phyloP scores from a whole-genome alignment of 2,113 vertebrate genomes.

The Octodon degus region DNA sequence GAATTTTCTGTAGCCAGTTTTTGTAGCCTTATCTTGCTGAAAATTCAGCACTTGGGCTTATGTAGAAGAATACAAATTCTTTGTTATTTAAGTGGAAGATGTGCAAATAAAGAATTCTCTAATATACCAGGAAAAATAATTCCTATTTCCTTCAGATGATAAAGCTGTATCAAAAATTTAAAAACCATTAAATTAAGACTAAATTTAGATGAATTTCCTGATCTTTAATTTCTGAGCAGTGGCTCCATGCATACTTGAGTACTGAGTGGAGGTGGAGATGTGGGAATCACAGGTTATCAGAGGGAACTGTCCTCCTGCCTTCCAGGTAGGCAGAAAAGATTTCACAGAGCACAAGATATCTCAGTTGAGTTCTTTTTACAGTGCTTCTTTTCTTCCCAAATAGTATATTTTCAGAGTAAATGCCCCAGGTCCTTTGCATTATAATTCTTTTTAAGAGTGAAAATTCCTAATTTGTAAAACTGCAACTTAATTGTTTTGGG shows the following conservation, averaged over 20 bases:
- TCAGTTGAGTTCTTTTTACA: background rate
- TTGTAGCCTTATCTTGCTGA: background rate
- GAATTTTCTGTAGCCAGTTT: background rate
- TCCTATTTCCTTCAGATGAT: background rate
- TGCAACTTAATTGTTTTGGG: background rate
- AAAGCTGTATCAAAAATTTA: background rate
- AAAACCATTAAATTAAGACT: background rate
- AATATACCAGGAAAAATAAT: conserved; percentile 6
- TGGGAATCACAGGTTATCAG: background rate
- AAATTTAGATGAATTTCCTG: background rate
- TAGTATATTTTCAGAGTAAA: background rate
- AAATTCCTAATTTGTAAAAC: background rate
- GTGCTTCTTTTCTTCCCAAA: background rate
- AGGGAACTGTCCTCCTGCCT: background rate
- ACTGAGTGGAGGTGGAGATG: background rate
- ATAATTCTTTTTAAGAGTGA: background rate
- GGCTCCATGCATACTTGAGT: background rate
- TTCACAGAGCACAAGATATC: background rate
- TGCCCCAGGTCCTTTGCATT: background rate
- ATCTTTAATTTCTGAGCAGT: background rate
- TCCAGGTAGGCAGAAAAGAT: background rate
- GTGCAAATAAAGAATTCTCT: background rate
- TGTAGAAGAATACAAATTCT: background rate
- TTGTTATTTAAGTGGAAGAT: background rate
- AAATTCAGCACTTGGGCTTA: background rate